Evolutionary conservation across 2,888 invertebrate species (phyloP).

Genomic region (Drosophila seclusa): DNA sequence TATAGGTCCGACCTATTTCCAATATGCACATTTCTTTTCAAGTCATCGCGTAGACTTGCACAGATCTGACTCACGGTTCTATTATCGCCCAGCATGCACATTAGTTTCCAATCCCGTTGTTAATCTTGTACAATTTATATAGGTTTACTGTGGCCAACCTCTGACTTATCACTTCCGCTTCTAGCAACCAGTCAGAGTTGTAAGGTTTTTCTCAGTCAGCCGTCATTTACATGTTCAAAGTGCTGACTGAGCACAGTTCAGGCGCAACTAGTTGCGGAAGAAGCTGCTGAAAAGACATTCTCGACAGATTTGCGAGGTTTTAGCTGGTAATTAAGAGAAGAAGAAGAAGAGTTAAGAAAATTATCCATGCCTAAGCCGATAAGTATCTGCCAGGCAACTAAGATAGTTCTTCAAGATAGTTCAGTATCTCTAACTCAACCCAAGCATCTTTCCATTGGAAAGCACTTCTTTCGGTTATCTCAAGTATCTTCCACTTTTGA

Average conservation of each 20-base stretch:
- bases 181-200: constrained; percentile 21
- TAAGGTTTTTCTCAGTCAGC: constrained; percentile 25
- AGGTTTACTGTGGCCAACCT: constrained; percentile 12
- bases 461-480: not conserved
- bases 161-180: constrained; percentile 29
- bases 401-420: not conserved
- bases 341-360: not conserved
- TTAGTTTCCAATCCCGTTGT: not conserved
- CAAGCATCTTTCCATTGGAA: not conserved
- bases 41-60: not conserved
- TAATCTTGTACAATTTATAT: constrained; percentile 30
- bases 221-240: constrained; percentile 33
- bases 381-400: not conserved
- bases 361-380: not conserved
- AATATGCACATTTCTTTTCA: not conserved
- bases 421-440: not conserved
- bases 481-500: not conserved
- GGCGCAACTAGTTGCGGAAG: not conserved
- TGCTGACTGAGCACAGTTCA: not conserved
- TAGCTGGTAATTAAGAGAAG: not conserved
- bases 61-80: constrained; percentile 28
- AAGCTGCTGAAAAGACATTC: no score
- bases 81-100: constrained; percentile 15
- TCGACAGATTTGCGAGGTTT: not conserved
- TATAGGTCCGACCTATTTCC: not conserved